Evolutionary conservation across 2,888 invertebrate genomes (phyloP), one percentile per base, ranked within the genome.

Genomic region (Cotesia congregata): DNA sequence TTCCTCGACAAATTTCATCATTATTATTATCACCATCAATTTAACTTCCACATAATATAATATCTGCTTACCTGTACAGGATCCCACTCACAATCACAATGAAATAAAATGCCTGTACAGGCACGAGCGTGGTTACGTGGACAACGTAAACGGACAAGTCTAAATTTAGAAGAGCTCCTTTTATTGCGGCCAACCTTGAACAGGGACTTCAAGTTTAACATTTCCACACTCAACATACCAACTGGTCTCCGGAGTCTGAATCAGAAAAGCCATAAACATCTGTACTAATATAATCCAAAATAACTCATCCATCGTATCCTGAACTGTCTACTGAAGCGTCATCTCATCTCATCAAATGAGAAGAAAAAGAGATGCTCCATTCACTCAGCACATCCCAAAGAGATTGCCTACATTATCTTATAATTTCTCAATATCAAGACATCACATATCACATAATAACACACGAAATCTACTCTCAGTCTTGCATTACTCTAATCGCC

Each of bases 81-180:
- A 68, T 30, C 9, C 17, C 61, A 65, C 30, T 7, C n/a, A 60
- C 41, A 17, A 75, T 65, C 75, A 38, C 75, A 67, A 71, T 12
- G 17, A 67, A 75, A 71, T 70, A 71, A 30, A 30, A 30, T 30
- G 30, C 30, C 30, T 30, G 30, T 30, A 30, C 30, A 30, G 30
- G 30, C 30, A 30, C 30, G 30, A 30, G 30, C 30, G 30, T 30
- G 50, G 50, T 50, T 50, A 50, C 50, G 50, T 50, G 9, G 73
- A 17, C 59, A 20, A 30, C 30, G 30, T 30, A 30, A 30, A 62
- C 72, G 75, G 67, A 67, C 79, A 71, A 75, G 76, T 78, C 80
- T 81, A 81, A 81, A 80, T 81, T 79, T 81, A 81, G 80, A 78
- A 78, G 72, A 59, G 40, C 60, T 67, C 71, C 67, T 75, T 75